These are phyloP conservation scores for Chironex yamaguchii DNA, from an alignment of 30 jellyfish, hydroid and myxozoan species.

Conservation along the genomic window DNA sequence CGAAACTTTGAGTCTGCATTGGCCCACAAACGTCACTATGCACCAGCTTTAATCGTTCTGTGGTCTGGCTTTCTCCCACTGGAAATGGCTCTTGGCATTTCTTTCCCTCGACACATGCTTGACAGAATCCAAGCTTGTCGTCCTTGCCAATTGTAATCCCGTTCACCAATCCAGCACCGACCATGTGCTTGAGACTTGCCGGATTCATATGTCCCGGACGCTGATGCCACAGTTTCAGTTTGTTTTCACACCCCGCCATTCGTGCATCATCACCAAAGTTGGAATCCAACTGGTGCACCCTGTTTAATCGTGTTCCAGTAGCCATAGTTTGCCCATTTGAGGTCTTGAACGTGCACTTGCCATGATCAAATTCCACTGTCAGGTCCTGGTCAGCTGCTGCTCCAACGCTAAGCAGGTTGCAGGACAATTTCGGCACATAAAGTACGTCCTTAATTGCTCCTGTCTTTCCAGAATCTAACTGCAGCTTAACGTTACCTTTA, in stretches of 20 bases:
- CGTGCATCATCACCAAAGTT: conserved; percentile 15
- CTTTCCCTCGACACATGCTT: conserved; percentile 39
- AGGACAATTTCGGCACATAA: conserved; percentile 37
- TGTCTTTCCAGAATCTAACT: conserved; percentile 5
- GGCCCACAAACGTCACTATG: no score
- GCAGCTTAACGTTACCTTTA: conserved; percentile 21
- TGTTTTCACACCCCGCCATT: not conserved
- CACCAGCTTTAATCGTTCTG: no score
- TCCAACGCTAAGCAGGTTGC: conserved; percentile 11
- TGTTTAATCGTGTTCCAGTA: no score
- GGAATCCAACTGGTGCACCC: no score
- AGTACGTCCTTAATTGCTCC: conserved; percentile 24
- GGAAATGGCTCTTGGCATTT: no score
- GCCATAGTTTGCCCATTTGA: no score
- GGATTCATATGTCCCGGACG: conserved; percentile 8
- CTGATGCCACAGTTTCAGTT: conserved; percentile 5
- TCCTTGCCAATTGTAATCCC: conserved; percentile 7
- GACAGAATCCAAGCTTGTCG: conserved; percentile 8
- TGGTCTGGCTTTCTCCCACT: no score
- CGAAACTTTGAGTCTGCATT: no score
- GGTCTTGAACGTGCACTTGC: no score
- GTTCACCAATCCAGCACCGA: conserved; percentile 20
- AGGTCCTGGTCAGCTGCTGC: no score
- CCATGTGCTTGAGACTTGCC: conserved; percentile 8
- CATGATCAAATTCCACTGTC: no score